Percentiles rank a stretch among this genome's conserved stretches.
These are phyloP conservation scores for Daboia siamensis DNA, from an alignment of 2,113 vertebrate species.

Conservation along the genomic window DNA sequence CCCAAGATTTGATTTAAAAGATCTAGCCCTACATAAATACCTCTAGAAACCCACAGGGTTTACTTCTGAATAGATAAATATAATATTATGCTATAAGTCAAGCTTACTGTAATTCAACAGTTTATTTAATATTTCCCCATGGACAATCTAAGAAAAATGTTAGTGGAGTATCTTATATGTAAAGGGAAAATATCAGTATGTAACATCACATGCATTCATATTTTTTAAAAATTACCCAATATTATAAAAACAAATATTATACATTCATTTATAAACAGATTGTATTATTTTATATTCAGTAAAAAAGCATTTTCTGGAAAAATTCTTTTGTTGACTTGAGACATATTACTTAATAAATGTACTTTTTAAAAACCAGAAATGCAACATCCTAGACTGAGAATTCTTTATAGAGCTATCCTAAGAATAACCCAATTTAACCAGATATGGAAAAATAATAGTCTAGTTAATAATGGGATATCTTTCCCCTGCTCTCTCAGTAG, in stretches of 20 bases:
- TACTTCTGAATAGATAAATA: neutral
- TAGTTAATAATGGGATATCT: conserved; percentile 13
- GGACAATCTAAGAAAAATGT: conserved; percentile 11
- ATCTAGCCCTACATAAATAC: neutral
- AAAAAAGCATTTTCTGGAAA: conserved; percentile 15
- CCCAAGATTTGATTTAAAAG: conserved; percentile 18
- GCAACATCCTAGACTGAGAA: neutral
- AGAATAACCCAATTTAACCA: neutral
- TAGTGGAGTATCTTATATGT: neutral
- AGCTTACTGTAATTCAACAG: conserved; percentile 34
- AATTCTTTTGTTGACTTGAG: neutral
- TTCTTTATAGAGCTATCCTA: neutral
- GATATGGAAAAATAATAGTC: conserved; percentile 22
- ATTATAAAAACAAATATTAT: neutral
- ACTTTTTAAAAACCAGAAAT: neutral
- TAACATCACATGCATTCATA: neutral
- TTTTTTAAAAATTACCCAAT: neutral
- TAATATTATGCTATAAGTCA: neutral
- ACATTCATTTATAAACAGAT: conserved; percentile 26
- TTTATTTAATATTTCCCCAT: conserved; percentile 44
- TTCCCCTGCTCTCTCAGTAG: neutral
- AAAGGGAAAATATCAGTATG: conserved; percentile 15
- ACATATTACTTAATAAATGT: neutral
- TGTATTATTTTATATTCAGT: conserved; percentile 38
- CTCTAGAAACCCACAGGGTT: neutral